Conservation (phyloP, 2,888 invertebrate species). For the Amphipyra berbera region DNA sequence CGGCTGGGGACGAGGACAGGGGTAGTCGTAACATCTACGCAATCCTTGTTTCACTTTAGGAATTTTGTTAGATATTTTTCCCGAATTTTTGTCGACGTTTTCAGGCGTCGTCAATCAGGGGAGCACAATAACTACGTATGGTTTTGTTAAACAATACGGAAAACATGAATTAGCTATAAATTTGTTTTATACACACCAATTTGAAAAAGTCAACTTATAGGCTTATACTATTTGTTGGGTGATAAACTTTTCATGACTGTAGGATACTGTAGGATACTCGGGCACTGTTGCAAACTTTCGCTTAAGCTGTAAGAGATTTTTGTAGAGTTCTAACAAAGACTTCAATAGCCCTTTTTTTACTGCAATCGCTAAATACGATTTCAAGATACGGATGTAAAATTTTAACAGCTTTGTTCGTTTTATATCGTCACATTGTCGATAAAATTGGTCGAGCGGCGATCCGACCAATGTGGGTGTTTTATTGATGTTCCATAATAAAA, state of each 20-base stretch:
- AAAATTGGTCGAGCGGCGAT: constrained; percentile 63
- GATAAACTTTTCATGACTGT: too few relatives aligned
- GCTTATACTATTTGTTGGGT: too few relatives aligned
- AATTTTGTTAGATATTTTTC: constrained; percentile 36
- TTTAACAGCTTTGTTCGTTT: constrained; percentile 59
- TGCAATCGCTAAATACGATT: constrained; percentile 53
- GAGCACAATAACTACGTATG: constrained; percentile 18
- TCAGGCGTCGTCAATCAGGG: constrained; percentile 38
- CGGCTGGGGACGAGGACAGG: constrained; percentile 41
- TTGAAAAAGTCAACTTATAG: too few relatives aligned
- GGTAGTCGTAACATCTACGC: constrained; percentile 56
- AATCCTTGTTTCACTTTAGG: constrained; percentile 42
- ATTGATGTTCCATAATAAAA: constrained; percentile 65
- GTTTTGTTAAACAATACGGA: constrained; percentile 33
- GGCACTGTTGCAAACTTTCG: too few relatives aligned
- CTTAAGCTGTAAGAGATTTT: neutral
- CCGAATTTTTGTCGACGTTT: constrained; percentile 35
- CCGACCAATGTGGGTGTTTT: constrained; percentile 70
- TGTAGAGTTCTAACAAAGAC: neutral
- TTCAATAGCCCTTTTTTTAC: constrained; percentile 16
- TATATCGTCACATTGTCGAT: constrained; percentile 63
- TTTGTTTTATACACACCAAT: neutral
- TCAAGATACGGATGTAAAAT: constrained; percentile 64
- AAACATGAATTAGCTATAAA: constrained; percentile 16
- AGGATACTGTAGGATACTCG: too few relatives aligned